Evolutionary conservation across 1,140 invertebrate species (phyloP), one percentile per base, ranked within the genome.

Genomic region (Drosophila sucinea): DNA sequence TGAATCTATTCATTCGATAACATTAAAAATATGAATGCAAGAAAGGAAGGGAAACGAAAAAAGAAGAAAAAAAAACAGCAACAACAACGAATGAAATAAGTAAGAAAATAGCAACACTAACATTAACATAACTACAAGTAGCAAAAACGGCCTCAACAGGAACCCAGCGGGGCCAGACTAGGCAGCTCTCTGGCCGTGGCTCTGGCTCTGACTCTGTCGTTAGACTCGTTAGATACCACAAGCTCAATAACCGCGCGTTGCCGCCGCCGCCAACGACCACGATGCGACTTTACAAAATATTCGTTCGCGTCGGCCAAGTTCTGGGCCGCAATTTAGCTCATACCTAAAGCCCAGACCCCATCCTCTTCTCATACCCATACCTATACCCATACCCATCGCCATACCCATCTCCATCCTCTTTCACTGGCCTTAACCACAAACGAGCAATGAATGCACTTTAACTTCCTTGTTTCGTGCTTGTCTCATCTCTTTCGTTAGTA

Each of bases 401-500:
- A n/a, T n/a, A n/a, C n/a, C n/a, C n/a, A n/a, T n/a, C n/a, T n/a
- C n/a, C 54, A n/a, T 30, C 25, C 58, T 3, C 56, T 30, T 54
- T 35, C 40, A 30, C 30, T 64, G 10, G n/a, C 35, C 29, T 44
- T 35, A 6, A 57, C 65, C 73, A 75, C 80, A 79, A 67, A 41
- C 61, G 41, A 73, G 29, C 68, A 63, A 72, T 75, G 72, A 73
- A 80, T 79, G 69, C 79, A 82, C 44, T 75, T 81, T 70, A 81
- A 82, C 82, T 86, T 86, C 82, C 82, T 86, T 87, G 82, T 87
- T 83, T 86, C 79, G 79, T 87, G 82, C 84, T 83, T 75, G 79
- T 87, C 76, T 84, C 67, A 32, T 72, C 55, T 67, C 54, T 75
- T 81, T 73, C 67, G 73, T 66, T 83, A 75, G 70, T 79, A 87